Evolutionary conservation across 2,113 vertebrate species (phyloP).

Genomic region (Neoarius graeffei): DNA sequence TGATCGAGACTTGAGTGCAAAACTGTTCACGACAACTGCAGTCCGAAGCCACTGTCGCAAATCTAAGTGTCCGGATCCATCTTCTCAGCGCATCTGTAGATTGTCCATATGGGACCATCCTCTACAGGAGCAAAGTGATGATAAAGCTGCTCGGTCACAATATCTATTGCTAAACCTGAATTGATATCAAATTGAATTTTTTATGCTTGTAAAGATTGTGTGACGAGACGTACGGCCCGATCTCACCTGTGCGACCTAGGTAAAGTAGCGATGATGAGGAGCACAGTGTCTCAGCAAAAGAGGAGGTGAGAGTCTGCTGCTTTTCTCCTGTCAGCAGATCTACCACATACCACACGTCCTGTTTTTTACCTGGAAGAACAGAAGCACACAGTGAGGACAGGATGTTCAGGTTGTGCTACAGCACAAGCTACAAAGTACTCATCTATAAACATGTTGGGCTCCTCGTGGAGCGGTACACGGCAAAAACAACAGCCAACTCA

Average conservation of each 20-base stretch:
- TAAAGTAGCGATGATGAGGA: conserved; percentile 94
- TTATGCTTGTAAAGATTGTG: not conserved
- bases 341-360: conserved; percentile 95
- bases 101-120: no score
- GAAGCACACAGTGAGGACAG: conserved; percentile 6
- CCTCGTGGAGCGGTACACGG: no score
- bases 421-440: not conserved
- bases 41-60: no score
- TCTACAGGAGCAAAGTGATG: no score
- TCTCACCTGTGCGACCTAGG: conserved; percentile 90
- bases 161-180: not conserved
- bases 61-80: no score
- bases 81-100: no score
- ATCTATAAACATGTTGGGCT: not conserved
- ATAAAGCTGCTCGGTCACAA: not conserved
- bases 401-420: not conserved
- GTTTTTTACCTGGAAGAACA: conserved; percentile 87
- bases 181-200: not conserved
- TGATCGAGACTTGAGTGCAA: no score
- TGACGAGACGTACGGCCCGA: no score
- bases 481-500: not conserved
- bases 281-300: conserved; percentile 91
- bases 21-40: no score
- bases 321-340: conserved; percentile 96
- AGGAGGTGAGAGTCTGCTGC: conserved; percentile 93